These are phyloP conservation scores for Himalopsyche anomala DNA, from an alignment of 2,888 invertebrate species.

Conservation along the genomic window DNA sequence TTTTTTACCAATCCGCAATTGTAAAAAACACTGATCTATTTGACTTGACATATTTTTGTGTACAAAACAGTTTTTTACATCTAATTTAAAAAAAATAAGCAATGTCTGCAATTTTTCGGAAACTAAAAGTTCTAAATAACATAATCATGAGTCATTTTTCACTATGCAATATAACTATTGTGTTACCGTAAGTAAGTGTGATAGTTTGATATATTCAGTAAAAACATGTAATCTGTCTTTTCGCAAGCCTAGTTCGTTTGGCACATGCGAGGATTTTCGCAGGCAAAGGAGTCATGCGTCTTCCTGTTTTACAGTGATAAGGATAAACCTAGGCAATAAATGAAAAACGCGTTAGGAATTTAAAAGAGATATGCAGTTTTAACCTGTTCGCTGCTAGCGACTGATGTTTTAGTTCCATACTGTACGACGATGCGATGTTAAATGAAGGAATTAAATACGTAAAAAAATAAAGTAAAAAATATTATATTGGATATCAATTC, in stretches of 20 bases:
- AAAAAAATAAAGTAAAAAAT: too few relatives aligned
- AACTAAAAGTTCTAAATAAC: neutral
- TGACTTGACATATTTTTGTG: too few relatives aligned
- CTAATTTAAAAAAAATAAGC: too few relatives aligned
- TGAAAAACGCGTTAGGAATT: constrained; percentile 34
- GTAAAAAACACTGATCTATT: too few relatives aligned
- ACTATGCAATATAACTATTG: neutral
- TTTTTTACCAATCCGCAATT: too few relatives aligned
- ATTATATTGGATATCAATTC: too few relatives aligned
- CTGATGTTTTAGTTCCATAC: too few relatives aligned
- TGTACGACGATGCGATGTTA: too few relatives aligned
- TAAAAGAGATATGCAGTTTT: constrained; percentile 25
- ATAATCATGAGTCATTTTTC: neutral
- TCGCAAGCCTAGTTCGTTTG: neutral
- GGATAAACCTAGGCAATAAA: constrained; percentile 8
- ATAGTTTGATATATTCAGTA: neutral
- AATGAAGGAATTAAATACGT: too few relatives aligned
- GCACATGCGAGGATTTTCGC: neutral
- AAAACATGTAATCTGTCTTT: neutral
- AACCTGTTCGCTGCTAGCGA: neutral
- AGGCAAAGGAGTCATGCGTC: neutral
- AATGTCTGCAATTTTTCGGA: too few relatives aligned
- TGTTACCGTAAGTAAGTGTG: neutral
- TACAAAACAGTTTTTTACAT: too few relatives aligned
- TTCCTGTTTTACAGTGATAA: constrained; percentile 25